Evolutionary conservation across 2,113 vertebrate genomes (phyloP), one percentile per base, ranked within the genome.

Genomic region (Epinephelus moara): DNA sequence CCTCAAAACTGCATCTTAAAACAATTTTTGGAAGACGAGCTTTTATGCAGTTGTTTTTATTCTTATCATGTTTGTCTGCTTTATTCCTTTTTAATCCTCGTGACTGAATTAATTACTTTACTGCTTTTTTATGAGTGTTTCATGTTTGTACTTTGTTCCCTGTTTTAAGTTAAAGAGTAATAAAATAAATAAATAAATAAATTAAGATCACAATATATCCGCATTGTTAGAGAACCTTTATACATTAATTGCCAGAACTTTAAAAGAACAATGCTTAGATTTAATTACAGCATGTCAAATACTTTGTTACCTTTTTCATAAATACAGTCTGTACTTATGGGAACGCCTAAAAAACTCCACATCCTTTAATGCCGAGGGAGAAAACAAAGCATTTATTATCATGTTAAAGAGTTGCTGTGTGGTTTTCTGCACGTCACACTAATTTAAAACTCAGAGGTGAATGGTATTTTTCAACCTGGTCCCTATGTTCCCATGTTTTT

Each of bases 61-160:
- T 80, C 17, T n/a, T 42, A 33, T 79, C 62, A 59, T 30, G 64
- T 82, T 37, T 57, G 75, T 76, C 75, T 72, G 9, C 47, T 73
- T 83, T 63, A 79, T 67, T 75, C 17, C 33, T 27, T 47, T 72
- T 57, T 77, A 72, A 82, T 69, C 67, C 80, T 49, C 40, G 21
- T 30, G 18, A 59, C 40, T 70, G 59, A 78, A 69, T 64, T 47
- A 70, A 70, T 69, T 47, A n/a, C 27, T 61, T n/a, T 27, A 15
- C 40, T 75, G 30, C 56, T 74, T 61, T 30, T 67, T 78, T 70
- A 37, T 75, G 12, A 8, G 9, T 4, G 4, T 62, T 62, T 42
- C 30, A 14, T 75, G n/a, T 61, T 67, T 70, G 4, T n/a, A 61
- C 60, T 78, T 61, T 61, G 18, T 74, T 30, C 7, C 42, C 3